Base-by-base conservation (phyloP, 2,797 vertebrate genomes). In the Dryobates pubescens region DNA sequence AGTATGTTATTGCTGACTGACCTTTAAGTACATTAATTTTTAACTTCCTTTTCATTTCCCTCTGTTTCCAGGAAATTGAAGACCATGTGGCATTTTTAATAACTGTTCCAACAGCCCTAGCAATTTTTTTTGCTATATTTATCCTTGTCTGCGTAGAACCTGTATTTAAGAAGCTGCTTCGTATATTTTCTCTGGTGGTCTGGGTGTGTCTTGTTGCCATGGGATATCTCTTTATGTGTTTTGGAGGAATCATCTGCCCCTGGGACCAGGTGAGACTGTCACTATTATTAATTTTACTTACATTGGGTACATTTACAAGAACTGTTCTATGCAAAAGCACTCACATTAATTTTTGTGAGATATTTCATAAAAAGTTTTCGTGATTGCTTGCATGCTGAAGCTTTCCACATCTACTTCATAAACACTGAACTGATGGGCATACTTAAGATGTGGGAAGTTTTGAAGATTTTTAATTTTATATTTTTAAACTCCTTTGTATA, bases 191-290 rank as follows among this genome's bases (percentile, higher is more conserved):
- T 14, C 92, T 99, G 96, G 98, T 99, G 95, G 99, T 99, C 96
- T 99, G 99, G 99, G 98, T 98, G 47, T 99, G 99, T 85, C 97
- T 99, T 89, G 98, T 99, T 97, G 97, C 98, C 97, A 99, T 99
- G 99, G 99, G 98, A 93, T 99, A 99, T 98, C 97, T 99, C 94
- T 99, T 99, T 95, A 99, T 99, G 99, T 99, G 99, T 97, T 99
- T 99, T 20, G 99, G 98, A 32, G 99, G 98, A 87, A 98, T 99
- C 90, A 97, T 99, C 96, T 99, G 98, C 97, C 98, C 99, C 4
- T 99, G 99, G 99, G 99, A 99, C 97, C 99, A 99, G 99, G 99
- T 99, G 98, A 97, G 98, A 82, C 16, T 59, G 45, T 27, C 6
- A 13, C 65, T 58, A 68, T 63, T 88, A 20, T 16, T 43, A 57